Evolutionary conservation across 1,140 invertebrate species (phyloP).

Genomic region (Drosophila navojoa): DNA sequence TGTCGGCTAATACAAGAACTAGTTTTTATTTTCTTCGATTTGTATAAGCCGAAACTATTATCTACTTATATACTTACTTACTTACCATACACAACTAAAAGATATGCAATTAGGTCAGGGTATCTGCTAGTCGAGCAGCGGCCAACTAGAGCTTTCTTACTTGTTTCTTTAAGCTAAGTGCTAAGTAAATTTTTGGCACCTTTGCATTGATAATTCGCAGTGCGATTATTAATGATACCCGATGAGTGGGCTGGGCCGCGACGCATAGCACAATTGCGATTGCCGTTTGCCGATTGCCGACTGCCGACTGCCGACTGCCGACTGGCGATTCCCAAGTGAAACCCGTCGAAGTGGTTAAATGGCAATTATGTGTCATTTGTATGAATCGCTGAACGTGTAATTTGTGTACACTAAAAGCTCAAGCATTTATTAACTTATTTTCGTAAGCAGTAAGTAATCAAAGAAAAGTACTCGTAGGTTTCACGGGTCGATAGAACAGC

Average conservation of each 20-base stretch:
- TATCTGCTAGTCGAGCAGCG: too few relatives aligned
- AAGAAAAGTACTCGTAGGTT: slow-evolving; percentile 17
- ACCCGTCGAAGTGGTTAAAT: slow-evolving; percentile 31
- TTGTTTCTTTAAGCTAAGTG: neutral
- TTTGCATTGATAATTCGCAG: slow-evolving; percentile 59
- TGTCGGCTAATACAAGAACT: too few relatives aligned
- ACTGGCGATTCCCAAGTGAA: slow-evolving; percentile 10
- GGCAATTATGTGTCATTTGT: slow-evolving; percentile 77
- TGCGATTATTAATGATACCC: slow-evolving; percentile 74
- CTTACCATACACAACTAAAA: too few relatives aligned
- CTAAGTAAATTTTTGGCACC: slow-evolving; percentile 54
- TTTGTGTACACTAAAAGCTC: slow-evolving; percentile 62
- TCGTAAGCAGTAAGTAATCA: slow-evolving; percentile 48
- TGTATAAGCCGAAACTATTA: too few relatives aligned
- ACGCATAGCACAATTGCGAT: slow-evolving; percentile 27
- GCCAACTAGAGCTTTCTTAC: too few relatives aligned
- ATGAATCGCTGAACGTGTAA: slow-evolving; percentile 54
- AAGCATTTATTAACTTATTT: slow-evolving; percentile 78
- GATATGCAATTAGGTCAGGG: neutral
- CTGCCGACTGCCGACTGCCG: neutral
- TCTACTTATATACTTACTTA: too few relatives aligned
- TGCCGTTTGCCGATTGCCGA: slow-evolving; percentile 17
- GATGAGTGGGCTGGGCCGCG: slow-evolving; percentile 72
- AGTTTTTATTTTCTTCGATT: too few relatives aligned
- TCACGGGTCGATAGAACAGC: slow-evolving; percentile 41